phyloP scores from a whole-genome alignment of 2,113 vertebrate genomes.

The Phainopepla nitens region DNA sequence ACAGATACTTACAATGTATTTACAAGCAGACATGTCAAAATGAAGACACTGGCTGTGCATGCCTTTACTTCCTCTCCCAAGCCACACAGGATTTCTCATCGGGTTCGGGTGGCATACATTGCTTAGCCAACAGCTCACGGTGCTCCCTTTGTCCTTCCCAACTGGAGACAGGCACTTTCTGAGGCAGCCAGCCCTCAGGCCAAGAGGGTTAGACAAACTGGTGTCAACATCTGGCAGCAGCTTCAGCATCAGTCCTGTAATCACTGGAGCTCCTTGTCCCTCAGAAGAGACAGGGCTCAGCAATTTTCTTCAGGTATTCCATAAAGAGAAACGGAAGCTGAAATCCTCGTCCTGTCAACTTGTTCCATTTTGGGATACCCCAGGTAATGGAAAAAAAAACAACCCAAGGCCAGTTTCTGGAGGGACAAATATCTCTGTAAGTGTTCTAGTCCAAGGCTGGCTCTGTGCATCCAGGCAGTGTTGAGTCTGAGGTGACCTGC shows the following conservation, averaged over 20 bases:
- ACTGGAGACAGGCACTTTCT: rapidly evolving
- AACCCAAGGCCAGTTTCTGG: not conserved
- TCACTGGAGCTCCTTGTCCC: not conserved
- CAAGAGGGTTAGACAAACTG: not conserved
- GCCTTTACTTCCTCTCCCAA: not conserved
- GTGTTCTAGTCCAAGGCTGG: not conserved
- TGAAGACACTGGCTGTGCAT: not conserved
- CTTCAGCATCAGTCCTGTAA: not conserved
- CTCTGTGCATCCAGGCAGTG: not conserved
- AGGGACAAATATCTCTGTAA: not conserved
- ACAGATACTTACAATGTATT: not conserved
- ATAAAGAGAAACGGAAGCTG: not conserved
- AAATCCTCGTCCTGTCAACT: not conserved
- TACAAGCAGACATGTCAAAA: not conserved
- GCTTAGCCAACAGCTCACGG: not conserved
- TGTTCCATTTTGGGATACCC: not conserved
- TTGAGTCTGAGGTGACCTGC: not conserved
- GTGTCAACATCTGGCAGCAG: not conserved
- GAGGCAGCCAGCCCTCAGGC: not conserved
- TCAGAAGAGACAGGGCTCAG: not conserved
- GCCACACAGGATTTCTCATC: not conserved
- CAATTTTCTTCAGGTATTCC: not conserved
- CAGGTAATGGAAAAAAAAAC: not conserved
- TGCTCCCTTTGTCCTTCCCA: not conserved
- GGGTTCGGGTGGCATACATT: not conserved